Base-by-base conservation (phyloP, 2,113 vertebrate genomes). In the Paedocypris sp. region DNA sequence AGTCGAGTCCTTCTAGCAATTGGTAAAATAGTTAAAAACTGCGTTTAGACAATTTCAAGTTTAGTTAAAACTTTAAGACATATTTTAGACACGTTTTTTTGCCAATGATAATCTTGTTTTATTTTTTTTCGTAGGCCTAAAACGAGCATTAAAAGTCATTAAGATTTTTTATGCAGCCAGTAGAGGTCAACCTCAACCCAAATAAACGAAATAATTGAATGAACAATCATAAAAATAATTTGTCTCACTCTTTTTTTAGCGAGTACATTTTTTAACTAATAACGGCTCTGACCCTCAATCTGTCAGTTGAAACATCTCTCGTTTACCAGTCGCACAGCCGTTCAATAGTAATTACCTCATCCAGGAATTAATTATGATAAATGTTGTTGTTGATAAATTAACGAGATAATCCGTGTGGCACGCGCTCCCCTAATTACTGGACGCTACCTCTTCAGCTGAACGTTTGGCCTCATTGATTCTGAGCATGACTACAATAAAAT, bases 341-440 rank as follows among this genome's bases (percentile, higher is more conserved):
- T 82, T 92, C 90, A 78, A 90, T 91, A 88, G 88, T 89, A 87
- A 93, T 89, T 83, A 91, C 82, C 83, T 82, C 77, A 83, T 82
- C 84, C 83, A 72, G 85, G 76, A 91, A 88, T 91, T 91, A 89
- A 94, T 92, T 91, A 91, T 87, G 86, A 91, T 89, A 88, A 90
- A 91, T 91, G 84, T 86, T 86, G 87, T 89, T 90, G 87, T 86
- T 91, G 87, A 89, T 91, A 87, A 92, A 93, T 89, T 90, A 90
- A 90, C 79, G 81, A 89, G 85, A 83, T 90, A 88, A 92, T 93
- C 86, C 83, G 82, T 79, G 84, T 85, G 85, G 88, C 90, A 90
- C 86, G 87, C 87, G 87, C 82, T 51, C 79, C 79, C 81, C 77
- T 86, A 86, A 90, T 85, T 87, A 90, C 82, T 86, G 83, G 80